Percentiles rank a stretch among this genome's conserved stretches.
Evolutionary conservation across 2,888 invertebrate genomes (phyloP).

Genomic region (Rhorus exstirpatorius): DNA sequence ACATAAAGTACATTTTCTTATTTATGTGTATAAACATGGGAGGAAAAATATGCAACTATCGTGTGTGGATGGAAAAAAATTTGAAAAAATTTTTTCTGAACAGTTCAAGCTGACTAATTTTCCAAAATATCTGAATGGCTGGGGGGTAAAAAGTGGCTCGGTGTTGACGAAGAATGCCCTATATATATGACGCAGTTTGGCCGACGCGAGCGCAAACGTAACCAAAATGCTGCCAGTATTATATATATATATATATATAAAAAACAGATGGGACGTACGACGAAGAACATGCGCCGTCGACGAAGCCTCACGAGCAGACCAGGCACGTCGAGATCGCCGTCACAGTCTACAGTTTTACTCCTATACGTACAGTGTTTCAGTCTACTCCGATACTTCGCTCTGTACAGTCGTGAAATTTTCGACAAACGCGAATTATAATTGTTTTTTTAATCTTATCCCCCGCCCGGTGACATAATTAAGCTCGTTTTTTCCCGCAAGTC

Average conservation of each 20-base stretch:
- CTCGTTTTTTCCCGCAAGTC: neutral
- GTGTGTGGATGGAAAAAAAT: too few species aligned
- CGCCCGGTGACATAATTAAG: neutral
- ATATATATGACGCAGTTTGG: slow-evolving; percentile 29
- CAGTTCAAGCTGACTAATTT: neutral
- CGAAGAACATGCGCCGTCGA: slow-evolving; percentile 58
- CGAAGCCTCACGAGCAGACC: slow-evolving; percentile 38
- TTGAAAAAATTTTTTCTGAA: neutral
- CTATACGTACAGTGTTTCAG: slow-evolving; percentile 58
- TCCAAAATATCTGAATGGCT: neutral
- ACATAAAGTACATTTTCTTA: too few species aligned
- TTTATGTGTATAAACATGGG: too few species aligned
- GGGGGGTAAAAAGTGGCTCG: neutral
- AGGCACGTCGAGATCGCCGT: slow-evolving; percentile 51
- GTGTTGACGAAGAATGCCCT: neutral
- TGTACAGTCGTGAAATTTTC: slow-evolving; percentile 33
- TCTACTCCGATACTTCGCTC: slow-evolving; percentile 58
- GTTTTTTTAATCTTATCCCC: neutral
- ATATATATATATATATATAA: neutral
- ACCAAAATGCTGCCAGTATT: neutral
- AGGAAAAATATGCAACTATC: too few species aligned
- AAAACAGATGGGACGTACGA: neutral
- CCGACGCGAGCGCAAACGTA: slow-evolving; percentile 14
- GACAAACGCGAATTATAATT: neutral
- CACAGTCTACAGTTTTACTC: slow-evolving; percentile 47